Conservation (phyloP, 2,888 invertebrate genomes). For the Sphinx pinastri region DNA sequence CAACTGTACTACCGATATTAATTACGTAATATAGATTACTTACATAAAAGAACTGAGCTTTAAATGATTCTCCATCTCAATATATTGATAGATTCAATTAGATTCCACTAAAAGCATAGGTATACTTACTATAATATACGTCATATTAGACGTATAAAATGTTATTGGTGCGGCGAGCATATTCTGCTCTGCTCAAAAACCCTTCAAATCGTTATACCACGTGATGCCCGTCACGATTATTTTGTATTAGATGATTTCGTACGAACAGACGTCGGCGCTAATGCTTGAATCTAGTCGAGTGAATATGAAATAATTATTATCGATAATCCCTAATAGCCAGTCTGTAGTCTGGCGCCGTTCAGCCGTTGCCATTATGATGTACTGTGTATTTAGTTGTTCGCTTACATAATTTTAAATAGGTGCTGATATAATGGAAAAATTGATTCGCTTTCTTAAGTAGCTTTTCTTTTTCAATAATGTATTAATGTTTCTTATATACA, state of each 20-base stretch:
- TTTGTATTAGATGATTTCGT: conserved; percentile 37
- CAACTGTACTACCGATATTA: not conserved
- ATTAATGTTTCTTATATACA: too few species aligned
- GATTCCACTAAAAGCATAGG: conserved; percentile 1
- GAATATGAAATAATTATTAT: conserved; percentile 61
- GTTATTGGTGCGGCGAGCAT: conserved; percentile 10
- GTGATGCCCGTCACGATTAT: conserved; percentile 16
- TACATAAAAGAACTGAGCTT: not conserved
- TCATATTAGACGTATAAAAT: conserved; percentile 6
- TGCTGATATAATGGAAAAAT: conserved; percentile 10
- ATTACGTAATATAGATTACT: not conserved
- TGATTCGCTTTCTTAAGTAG: not conserved
- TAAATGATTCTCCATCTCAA: not conserved
- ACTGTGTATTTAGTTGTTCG: conserved; percentile 49
- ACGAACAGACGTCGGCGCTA: conserved; percentile 45
- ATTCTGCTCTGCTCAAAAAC: conserved; percentile 18
- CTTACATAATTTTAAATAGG: conserved; percentile 28
- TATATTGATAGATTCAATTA: too few species aligned
- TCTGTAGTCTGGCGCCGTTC: conserved; percentile 65
- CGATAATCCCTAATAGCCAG: conserved; percentile 66
- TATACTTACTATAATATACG: too few species aligned
- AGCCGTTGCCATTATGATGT: conserved; percentile 69
- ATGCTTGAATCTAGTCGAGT: conserved; percentile 53
- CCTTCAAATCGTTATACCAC: conserved; percentile 15
- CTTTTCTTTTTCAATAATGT: too few species aligned